Conservation (phyloP, 2,797 vertebrate species). For the Hypotaenidia philippensis region DNA sequence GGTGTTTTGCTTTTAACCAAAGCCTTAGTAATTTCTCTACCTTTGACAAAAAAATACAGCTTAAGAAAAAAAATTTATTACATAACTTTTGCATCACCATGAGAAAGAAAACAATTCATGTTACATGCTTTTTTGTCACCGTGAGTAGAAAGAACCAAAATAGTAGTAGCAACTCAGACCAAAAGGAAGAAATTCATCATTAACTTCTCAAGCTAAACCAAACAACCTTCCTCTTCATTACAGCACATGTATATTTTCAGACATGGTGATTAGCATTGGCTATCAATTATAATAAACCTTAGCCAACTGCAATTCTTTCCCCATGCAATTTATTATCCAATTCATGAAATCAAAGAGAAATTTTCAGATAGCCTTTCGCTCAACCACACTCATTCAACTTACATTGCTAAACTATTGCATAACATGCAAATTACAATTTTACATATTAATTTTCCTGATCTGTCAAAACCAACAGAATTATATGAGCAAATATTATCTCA, state of each 20-base stretch:
- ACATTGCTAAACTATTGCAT: background rate
- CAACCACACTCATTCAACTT: background rate
- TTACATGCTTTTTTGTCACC: background rate
- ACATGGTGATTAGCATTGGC: background rate
- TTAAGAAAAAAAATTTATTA: background rate
- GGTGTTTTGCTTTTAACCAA: background rate
- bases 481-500: conserved; percentile 41
- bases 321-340: background rate
- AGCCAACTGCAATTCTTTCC: background rate
- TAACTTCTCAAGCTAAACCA: background rate
- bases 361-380: conserved; percentile 12
- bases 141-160: background rate
- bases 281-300: background rate
- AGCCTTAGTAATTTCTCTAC: background rate
- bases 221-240: background rate
- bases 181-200: background rate
- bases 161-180: background rate
- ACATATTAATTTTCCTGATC: conserved; percentile 38
- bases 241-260: background rate
- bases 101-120: background rate
- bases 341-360: background rate
- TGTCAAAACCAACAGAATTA: conserved; percentile 49
- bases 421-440: conserved; percentile 27
- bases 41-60: background rate
- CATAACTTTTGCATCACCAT: background rate